Percentiles rank a stretch among this genome's conserved stretches.
phyloP scores from a whole-genome alignment of 2,797 vertebrate genomes.

The Peromyscus eremicus region DNA sequence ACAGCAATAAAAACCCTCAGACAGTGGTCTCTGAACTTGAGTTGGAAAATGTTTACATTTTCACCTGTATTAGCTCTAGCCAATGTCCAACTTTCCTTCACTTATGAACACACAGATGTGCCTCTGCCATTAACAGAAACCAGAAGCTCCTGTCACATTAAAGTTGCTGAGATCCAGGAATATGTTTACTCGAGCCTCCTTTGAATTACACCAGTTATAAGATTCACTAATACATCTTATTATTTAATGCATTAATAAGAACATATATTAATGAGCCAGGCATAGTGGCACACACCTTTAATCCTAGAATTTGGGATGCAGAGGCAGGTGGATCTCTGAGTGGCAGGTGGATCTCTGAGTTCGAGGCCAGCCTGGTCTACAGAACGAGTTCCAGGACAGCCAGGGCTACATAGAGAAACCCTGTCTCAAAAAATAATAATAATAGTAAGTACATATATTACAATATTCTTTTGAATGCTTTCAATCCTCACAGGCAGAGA shows the following conservation, averaged over 20 bases:
- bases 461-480: neutral
- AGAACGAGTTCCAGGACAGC: neutral
- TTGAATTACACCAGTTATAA: slow-evolving; percentile 13
- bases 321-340: neutral
- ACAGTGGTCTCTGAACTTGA: neutral
- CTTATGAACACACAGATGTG: slow-evolving; percentile 29
- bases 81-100: neutral
- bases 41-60: neutral
- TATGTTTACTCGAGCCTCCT: neutral
- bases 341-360: neutral
- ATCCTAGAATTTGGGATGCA: neutral
- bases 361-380: neutral
- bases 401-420: neutral
- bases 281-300: neutral
- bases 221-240: neutral
- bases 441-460: neutral
- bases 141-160: neutral
- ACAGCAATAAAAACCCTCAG: neutral
- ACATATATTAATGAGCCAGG: neutral
- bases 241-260: slow-evolving; percentile 35
- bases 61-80: slow-evolving; percentile 2
- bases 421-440: neutral
- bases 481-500: neutral
- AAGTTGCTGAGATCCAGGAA: slow-evolving; percentile 34
- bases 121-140: slow-evolving; percentile 35